Evolutionary conservation across 2,888 invertebrate genomes (phyloP), one percentile per base, ranked within the genome.

Genomic region (Melieria omissa): DNA sequence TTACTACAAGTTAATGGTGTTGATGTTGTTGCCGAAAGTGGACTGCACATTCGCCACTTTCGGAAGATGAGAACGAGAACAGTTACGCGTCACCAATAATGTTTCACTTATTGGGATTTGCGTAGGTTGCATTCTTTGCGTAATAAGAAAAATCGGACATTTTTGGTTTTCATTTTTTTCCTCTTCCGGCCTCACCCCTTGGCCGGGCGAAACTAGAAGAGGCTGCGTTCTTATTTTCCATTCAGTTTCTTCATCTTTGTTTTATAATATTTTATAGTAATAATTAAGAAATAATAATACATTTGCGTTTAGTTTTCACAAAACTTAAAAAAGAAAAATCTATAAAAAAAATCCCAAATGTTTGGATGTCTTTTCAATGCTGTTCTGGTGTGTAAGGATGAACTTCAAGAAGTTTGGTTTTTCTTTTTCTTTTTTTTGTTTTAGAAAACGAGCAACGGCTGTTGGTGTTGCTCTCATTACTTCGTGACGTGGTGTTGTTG

Each of bases 221-320:
- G 67, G 60, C 61, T 67, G 60, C 67, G 61, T 60, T 67, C 67
- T 67, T 67, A 67, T 67, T 60, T 67, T 67, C 49, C 67, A 60
- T 61, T 67, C 67, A 67, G 61, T 58, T 67, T 81, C 81, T 83
- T 83, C 81, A 81, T 78, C 78, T 81, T 80, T 82, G 83, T 84
- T 84, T 83, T 79, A 78, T 85, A 85, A 84, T 85, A 85, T 84
- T 80, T 79, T 79, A 80, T 80, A 80, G 83, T 83, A 83, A 84
- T 84, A 85, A 84, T 85, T 83, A 84, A 81, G 82, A 84, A 84
- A 84, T 84, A 83, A 84, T 78, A 79, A 79, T 79, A 79, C 79
- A 79, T 78, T 78, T 79, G 79, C 77, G 77, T 77, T 75, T 76
- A 75, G 75, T 74, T 77, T 77, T 76, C 73, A 74, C 76, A 74